Conservation (phyloP, 2,113 vertebrate species). For the Pogona vitticeps region DNA sequence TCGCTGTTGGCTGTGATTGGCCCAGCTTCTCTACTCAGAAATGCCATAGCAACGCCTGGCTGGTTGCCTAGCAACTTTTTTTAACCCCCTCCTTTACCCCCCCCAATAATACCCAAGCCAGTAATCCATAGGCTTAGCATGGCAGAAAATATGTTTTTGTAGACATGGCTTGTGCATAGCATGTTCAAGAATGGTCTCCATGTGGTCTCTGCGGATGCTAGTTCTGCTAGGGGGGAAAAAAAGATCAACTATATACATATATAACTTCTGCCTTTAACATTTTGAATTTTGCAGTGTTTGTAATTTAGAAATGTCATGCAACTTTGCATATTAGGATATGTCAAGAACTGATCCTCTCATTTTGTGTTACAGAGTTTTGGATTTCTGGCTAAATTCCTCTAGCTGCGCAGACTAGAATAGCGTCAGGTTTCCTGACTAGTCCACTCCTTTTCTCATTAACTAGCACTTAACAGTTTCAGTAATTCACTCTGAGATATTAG, state of each 20-base stretch:
- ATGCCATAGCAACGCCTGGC: slow-evolving; percentile 98
- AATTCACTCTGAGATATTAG: no score
- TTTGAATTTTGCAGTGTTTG: not conserved
- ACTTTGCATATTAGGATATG: not conserved
- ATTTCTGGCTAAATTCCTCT: no score
- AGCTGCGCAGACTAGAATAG: no score
- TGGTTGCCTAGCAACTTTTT: slow-evolving; percentile 93
- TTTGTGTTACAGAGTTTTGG: no score
- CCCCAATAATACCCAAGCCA: slow-evolving; percentile 76
- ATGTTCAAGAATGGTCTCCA: not conserved
- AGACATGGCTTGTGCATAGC: slow-evolving; percentile 50
- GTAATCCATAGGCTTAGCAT: slow-evolving; percentile 85
- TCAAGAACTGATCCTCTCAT: no score
- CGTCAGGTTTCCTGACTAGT: no score
- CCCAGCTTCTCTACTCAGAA: slow-evolving; percentile 92
- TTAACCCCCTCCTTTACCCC: not conserved
- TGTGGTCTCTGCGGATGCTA: not conserved
- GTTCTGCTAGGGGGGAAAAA: not conserved
- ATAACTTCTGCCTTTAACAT: no score
- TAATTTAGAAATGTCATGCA: not conserved
- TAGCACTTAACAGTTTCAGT: no score
- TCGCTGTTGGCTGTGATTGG: slow-evolving; percentile 91
- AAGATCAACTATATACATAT: not conserved
- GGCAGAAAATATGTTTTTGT: slow-evolving; percentile 62
- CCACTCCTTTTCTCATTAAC: no score